Conservation (phyloP, 2,797 vertebrate species). For the Melanotaenia boesemani region DNA sequence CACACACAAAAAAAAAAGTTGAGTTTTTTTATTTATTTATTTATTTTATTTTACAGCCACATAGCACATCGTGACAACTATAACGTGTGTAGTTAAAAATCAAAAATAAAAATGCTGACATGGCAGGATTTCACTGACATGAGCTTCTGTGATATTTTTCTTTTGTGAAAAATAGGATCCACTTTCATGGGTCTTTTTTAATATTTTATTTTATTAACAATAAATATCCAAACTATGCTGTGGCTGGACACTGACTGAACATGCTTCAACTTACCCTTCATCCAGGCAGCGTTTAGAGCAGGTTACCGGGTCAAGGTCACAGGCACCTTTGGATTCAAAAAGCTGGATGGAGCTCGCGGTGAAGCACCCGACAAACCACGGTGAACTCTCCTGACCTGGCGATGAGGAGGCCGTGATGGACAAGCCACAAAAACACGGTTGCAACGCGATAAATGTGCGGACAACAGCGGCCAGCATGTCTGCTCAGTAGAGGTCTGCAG, state of each 20-base stretch:
- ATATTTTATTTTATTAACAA: too few relatives aligned
- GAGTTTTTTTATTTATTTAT: too few relatives aligned
- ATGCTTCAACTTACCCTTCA: constrained; percentile 58
- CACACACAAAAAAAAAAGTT: too few relatives aligned
- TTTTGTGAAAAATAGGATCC: too few relatives aligned
- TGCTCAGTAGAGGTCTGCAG: neutral
- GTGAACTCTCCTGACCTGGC: constrained; percentile 9
- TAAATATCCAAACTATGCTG: neutral
- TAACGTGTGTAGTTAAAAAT: too few relatives aligned
- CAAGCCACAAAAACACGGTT: neutral
- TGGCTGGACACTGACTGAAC: neutral
- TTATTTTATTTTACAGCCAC: too few relatives aligned
- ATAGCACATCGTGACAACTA: too few relatives aligned
- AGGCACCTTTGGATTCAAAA: neutral
- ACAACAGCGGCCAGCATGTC: constrained; percentile 34
- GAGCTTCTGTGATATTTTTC: too few relatives aligned
- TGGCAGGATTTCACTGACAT: too few relatives aligned
- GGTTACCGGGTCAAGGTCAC: constrained; percentile 64
- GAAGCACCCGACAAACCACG: constrained; percentile 58
- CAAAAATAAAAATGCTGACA: too few relatives aligned
- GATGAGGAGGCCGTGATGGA: constrained; percentile 17
- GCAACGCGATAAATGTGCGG: constrained; percentile 6
- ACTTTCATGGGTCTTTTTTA: too few relatives aligned
- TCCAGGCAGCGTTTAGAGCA: constrained; percentile 61
- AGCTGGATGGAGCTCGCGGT: constrained; percentile 19